phyloP scores from a whole-genome alignment of 2,113 vertebrate genomes.

The Lonchura striata region DNA sequence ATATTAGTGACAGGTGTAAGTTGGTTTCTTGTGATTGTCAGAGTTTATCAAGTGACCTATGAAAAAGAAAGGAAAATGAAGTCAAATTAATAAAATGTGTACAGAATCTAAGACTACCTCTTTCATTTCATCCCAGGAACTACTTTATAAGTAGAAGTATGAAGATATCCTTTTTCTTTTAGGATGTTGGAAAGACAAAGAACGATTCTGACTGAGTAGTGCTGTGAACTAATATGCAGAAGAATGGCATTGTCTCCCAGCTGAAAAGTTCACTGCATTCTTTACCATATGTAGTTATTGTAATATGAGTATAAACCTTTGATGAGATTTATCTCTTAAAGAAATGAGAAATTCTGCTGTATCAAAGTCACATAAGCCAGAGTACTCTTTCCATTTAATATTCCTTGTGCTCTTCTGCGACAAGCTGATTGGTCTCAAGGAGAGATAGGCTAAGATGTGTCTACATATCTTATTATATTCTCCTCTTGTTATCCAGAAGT shows the following conservation, averaged over 20 bases:
- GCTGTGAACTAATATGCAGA: background rate
- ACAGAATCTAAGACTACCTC: background rate
- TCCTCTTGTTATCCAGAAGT: background rate
- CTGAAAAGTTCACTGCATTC: background rate
- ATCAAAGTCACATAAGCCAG: background rate
- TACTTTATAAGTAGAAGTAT: background rate
- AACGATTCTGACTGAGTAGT: background rate
- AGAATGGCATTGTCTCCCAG: background rate
- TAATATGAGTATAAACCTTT: background rate
- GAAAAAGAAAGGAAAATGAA: background rate
- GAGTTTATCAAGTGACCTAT: background rate
- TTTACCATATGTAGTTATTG: background rate
- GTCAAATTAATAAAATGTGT: background rate
- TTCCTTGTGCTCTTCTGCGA: background rate
- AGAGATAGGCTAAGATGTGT: background rate
- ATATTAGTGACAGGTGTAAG: background rate
- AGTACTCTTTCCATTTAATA: background rate
- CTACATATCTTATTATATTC: background rate
- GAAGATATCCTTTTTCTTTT: background rate
- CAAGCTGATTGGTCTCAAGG: background rate
- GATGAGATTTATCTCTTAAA: background rate
- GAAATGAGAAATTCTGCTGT: background rate
- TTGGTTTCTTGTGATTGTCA: background rate
- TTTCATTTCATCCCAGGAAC: background rate
- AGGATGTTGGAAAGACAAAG: background rate